Conservation (phyloP, 30 jellyfish, hydroid and myxozoan species). For the Aurelia aurita region DNA sequence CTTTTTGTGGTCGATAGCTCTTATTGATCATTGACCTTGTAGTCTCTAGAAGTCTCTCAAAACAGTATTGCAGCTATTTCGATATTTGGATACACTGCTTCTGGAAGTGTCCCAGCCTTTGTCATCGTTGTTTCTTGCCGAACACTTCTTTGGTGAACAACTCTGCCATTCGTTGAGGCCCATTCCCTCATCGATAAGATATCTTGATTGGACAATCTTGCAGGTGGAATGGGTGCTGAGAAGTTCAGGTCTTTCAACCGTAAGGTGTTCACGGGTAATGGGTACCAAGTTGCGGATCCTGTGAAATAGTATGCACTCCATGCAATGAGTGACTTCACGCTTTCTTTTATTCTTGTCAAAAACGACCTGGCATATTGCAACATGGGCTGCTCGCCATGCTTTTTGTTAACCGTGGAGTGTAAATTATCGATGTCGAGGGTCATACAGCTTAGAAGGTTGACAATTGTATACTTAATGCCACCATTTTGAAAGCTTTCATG, state of each 20-base stretch:
- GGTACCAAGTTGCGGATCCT: too few species aligned
- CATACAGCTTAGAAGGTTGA: constrained; percentile 1
- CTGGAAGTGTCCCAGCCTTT: constrained; percentile 48
- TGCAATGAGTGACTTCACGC: constrained; percentile 13
- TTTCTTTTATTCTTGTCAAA: constrained; percentile 1
- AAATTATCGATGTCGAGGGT: constrained; percentile 21
- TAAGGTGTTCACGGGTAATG: too few species aligned
- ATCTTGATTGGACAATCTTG: not conserved
- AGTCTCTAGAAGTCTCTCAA: too few species aligned
- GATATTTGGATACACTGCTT: too few species aligned
- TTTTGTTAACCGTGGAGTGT: constrained; percentile 13
- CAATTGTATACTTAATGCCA: not conserved
- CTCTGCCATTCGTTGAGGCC: constrained; percentile 26
- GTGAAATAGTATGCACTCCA: constrained; percentile 43
- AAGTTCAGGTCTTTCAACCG: too few species aligned
- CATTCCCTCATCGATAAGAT: constrained; percentile 17
- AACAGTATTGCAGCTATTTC: too few species aligned
- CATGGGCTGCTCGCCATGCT: constrained; percentile 1
- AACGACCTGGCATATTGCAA: constrained; percentile 23
- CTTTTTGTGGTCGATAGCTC: too few species aligned
- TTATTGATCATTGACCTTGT: too few species aligned
- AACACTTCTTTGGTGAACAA: constrained; percentile 27
- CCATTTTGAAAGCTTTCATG: too few species aligned
- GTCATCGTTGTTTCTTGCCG: too few species aligned
- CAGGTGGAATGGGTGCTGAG: too few species aligned